Evolutionary conservation across 2,113 vertebrate genomes (phyloP), one percentile per base, ranked within the genome.

Genomic region (Polypterus senegalus): DNA sequence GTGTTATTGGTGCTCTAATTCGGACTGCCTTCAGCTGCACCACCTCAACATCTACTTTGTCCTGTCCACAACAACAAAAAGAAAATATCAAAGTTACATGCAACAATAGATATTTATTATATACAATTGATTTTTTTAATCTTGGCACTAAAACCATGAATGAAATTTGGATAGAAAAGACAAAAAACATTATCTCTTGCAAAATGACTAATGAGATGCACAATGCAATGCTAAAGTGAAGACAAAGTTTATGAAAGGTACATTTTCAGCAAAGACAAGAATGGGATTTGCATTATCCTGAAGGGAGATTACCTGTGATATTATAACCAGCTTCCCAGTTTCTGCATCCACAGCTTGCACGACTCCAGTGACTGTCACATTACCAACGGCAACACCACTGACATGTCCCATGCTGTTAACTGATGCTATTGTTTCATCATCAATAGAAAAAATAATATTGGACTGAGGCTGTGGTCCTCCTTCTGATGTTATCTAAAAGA

Each of bases 1-100:
- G 82, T 1, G 91, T 97, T 63, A 97, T 89, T 2, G 96, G 94
- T 3, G 89, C 90, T 9, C 73, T 76, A 71, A 98, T 96, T 62
- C 92, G 83, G 66, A 98, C 86, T 0, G 79, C 92, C 48, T 70
- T 81, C 60, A 98, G 83, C 67, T 80, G 84, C 4, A 97, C 81
- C 11, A 98, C 92, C 67, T 97, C 92, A 9, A 97, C 88, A 63
- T 94, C 87, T 61, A 97, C 92, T 47, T 80, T 75, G 70, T 97
- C 94, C 94, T 98, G 69, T 63, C 56, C 49, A 11, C 7, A 10
- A 59, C 63, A 61, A 73, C 6, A 44, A n/a, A 11, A 54, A 1
- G 51, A 47, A 4, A 7, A 11, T 69, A 27, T 27, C 27, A 27
- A 27, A 27, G 27, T 27, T 27, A 27, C 27, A 27, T 27, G 27